These are phyloP conservation scores for Carassius carassius DNA, from an alignment of 2,113 vertebrate species.

Conservation along the genomic window DNA sequence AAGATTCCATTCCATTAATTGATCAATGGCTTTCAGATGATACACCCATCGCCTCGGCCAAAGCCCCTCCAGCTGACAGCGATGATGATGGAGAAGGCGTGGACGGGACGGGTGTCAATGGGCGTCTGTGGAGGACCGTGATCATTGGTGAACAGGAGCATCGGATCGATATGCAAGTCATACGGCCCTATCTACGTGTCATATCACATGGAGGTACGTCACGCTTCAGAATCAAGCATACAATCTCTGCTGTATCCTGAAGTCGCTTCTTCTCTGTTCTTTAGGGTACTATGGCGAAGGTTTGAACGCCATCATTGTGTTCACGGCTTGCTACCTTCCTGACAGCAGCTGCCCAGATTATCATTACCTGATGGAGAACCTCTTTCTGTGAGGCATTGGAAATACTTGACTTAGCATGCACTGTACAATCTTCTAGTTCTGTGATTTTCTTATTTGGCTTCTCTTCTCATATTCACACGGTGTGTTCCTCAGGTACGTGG, in stretches of 20 bases:
- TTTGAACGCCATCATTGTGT: slow-evolving; percentile 96
- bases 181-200: slow-evolving; percentile 92
- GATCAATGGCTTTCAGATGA: slow-evolving; percentile 79
- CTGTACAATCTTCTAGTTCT: not conserved
- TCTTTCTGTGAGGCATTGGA: slow-evolving; percentile 86
- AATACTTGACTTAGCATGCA: not conserved
- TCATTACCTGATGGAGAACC: slow-evolving; percentile 98
- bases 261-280: not conserved
- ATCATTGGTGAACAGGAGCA: slow-evolving; percentile 97
- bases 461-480: not conserved
- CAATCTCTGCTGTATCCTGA: not conserved
- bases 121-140: slow-evolving; percentile 91
- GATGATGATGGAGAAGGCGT: slow-evolving; percentile 76
- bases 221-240: no score
- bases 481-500: slow-evolving; percentile 82
- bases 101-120: slow-evolving; percentile 77
- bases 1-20: not conserved
- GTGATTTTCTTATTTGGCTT: not conserved
- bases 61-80: slow-evolving; percentile 82
- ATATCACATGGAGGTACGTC: slow-evolving; percentile 92
- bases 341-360: slow-evolving; percentile 93
- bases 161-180: slow-evolving; percentile 96
- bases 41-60: slow-evolving; percentile 89
- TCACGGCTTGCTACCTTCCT: slow-evolving; percentile 93
- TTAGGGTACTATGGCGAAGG: slow-evolving; percentile 96